These are phyloP conservation scores for Oryzias sinensis DNA, from an alignment of 2,797 vertebrate genomes.

Conservation along the genomic window DNA sequence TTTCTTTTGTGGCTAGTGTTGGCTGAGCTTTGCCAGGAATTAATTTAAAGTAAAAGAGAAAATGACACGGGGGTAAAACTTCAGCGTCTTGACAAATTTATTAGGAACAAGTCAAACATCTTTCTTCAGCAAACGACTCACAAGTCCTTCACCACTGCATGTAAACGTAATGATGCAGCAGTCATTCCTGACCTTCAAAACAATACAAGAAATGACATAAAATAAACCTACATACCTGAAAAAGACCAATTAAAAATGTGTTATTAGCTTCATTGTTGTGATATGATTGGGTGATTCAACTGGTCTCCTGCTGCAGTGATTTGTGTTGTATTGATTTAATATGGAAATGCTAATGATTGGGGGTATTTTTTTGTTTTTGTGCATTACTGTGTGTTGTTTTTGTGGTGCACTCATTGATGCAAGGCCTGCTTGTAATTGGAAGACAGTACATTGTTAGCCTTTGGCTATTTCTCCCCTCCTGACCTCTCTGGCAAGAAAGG, in stretches of 20 bases:
- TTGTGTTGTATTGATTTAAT: slow-evolving; percentile 10
- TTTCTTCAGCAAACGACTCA: too few species aligned
- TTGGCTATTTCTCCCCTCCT: slow-evolving; percentile 13
- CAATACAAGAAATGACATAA: neutral
- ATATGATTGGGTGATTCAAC: slow-evolving; percentile 15
- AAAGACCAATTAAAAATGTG: neutral
- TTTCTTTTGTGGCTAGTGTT: too few species aligned
- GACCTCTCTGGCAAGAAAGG: slow-evolving; percentile 20
- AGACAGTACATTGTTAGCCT: slow-evolving; percentile 38
- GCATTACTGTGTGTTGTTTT: slow-evolving; percentile 2
- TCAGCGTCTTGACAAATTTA: too few species aligned
- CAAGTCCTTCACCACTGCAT: too few species aligned
- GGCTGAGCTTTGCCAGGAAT: too few species aligned
- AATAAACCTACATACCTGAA: slow-evolving; percentile 2
- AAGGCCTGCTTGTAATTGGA: slow-evolving; percentile 30
- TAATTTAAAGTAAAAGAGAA: too few species aligned
- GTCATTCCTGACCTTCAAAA: too few species aligned
- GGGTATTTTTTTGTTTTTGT: slow-evolving; percentile 9
- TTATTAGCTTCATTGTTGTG: slow-evolving; percentile 3
- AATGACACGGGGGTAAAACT: too few species aligned
- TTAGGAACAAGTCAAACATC: too few species aligned
- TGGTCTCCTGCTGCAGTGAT: slow-evolving; percentile 2
- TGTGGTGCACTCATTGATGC: slow-evolving; percentile 11
- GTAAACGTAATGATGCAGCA: too few species aligned
- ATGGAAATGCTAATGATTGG: slow-evolving; percentile 14